Conservation (phyloP, 2,888 invertebrate species). For the Drosophila algonquin region DNA sequence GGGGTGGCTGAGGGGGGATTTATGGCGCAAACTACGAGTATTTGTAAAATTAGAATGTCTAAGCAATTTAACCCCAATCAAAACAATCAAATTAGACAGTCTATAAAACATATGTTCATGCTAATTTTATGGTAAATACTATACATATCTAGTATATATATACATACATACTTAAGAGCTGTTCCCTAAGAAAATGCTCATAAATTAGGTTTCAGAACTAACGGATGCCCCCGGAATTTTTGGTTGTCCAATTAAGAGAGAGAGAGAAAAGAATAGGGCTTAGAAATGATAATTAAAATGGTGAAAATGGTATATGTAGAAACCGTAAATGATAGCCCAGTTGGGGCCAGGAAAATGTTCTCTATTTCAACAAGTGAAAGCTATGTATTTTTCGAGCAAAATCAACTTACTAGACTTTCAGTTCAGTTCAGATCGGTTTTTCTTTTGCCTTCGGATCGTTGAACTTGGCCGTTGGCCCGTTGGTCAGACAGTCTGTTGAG, state of each 20-base stretch:
- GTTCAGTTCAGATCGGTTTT: constrained; percentile 46
- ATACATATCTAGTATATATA: not conserved
- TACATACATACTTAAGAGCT: not conserved
- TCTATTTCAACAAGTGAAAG: constrained; percentile 21
- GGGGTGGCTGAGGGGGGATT: constrained; percentile 9
- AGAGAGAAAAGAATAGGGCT: not conserved
- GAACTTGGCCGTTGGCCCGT: constrained; percentile 21
- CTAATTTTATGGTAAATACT: constrained; percentile 13
- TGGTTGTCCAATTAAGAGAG: constrained; percentile 21
- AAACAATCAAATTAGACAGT: constrained; percentile 25
- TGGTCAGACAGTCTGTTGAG: constrained; percentile 24
- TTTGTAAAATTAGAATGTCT: constrained; percentile 44
- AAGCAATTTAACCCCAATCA: constrained; percentile 28
- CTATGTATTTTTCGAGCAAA: not conserved
- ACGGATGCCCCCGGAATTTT: constrained; percentile 12
- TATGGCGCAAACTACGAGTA: constrained; percentile 24
- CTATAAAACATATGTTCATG: constrained; percentile 30
- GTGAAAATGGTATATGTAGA: constrained; percentile 9
- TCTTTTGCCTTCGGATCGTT: constrained; percentile 34
- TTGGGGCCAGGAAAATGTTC: not conserved
- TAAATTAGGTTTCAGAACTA: constrained; percentile 24
- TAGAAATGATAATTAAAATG: constrained; percentile 22
- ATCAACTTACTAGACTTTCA: constrained; percentile 59
- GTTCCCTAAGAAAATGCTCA: not conserved
- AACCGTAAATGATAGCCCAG: constrained; percentile 13